Base-by-base conservation (phyloP, 2,888 invertebrate species). In the Zaprionus bogoriensis region DNA sequence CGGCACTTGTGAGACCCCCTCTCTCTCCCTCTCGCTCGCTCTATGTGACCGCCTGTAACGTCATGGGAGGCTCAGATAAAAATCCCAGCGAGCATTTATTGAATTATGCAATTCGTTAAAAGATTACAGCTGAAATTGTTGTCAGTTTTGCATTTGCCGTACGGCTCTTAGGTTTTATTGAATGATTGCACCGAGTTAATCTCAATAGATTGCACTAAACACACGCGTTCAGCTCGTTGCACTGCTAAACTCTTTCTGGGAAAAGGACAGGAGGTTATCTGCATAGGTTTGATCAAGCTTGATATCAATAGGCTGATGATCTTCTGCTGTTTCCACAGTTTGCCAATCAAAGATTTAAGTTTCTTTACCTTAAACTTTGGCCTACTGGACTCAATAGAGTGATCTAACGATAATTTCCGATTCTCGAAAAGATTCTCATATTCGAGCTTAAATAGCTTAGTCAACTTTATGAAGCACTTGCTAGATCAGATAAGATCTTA, bases 61-160 rank as follows among this genome's bases (percentile, higher is more conserved):
- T 30, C 9, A 28, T 48, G 36, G 54, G 32, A 23, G 45, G 50
- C 28, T 28, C 25, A 41, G 27, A 64, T 55, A 51, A 51, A 57
- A 47, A 20, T 42, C 32, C 38, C 42, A 28, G 23, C 61, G 57
- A 36, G 42, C 67, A 73, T 67, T 80, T 87, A 84, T 87, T 87
- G 78, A 87, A 87, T 80, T 80, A 80, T 80, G 78, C 87, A 87
- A 80, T 80, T 80, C 82, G 87, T 81, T 59, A 77, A 86, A 83
- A 86, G 87, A 79, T 86, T 86, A 79, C 77, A 47, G 25, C 28
- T 39, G n/a, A 63, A 81, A 70, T 67, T 47, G 75, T 55, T 63
- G 62, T 65, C 62, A 62, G 17, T 39, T 65, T 54, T 58, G 58
- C 69, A 74, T 44, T 77, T 68, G 61, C 39, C 55, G 42, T 54